Percentiles rank a stretch among this genome's conserved stretches.
phyloP scores from a whole-genome alignment of 2,113 vertebrate genomes.

The Plecturocebus donacophilus region DNA sequence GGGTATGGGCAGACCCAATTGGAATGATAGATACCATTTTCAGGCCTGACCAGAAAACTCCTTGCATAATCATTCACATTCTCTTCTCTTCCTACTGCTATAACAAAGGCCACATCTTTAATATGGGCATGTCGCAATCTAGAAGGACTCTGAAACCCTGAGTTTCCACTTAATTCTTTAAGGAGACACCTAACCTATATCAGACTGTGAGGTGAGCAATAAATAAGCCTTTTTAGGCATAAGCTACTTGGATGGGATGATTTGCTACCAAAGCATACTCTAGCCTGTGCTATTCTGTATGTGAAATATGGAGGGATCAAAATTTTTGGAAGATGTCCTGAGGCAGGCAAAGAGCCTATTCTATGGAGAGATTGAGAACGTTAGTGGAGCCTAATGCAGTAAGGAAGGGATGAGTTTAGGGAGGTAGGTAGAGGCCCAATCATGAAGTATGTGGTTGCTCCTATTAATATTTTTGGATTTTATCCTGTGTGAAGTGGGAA shows the following conservation, averaged over 20 bases:
- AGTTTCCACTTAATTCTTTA: neutral
- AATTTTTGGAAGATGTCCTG: neutral
- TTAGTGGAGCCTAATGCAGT: neutral
- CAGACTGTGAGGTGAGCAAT: neutral
- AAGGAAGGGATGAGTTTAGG: neutral
- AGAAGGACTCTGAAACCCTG: neutral
- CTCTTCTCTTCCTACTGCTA: neutral
- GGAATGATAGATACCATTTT: neutral
- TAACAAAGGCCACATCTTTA: neutral
- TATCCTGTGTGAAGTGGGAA: neutral
- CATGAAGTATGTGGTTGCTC: neutral
- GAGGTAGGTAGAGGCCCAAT: neutral
- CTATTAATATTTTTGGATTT: slow-evolving; percentile 3
- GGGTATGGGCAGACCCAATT: neutral
- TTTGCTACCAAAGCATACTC: neutral
- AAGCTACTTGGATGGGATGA: neutral
- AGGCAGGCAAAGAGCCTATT: neutral
- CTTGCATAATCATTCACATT: neutral
- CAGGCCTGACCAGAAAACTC: neutral
- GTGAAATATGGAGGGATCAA: neutral
- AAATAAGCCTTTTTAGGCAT: neutral
- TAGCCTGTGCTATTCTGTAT: neutral
- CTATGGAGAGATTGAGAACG: neutral
- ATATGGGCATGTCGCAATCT: neutral
- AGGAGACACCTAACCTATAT: neutral